phyloP scores from a whole-genome alignment of 1,140 invertebrate genomes.

The Trinorchestia longiramus region DNA sequence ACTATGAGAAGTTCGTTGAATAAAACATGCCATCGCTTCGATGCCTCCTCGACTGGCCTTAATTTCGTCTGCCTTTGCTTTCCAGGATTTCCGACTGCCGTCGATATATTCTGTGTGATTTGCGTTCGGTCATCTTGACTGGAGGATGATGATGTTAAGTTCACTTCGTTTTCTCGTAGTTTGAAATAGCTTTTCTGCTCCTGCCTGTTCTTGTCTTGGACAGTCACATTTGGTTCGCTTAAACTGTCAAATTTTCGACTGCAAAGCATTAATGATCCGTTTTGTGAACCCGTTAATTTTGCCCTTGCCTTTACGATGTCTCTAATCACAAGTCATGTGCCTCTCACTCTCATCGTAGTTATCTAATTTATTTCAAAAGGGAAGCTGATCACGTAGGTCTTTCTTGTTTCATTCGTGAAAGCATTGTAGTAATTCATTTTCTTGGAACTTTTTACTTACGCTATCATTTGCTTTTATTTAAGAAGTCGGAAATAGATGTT shows the following conservation, averaged over 20 bases:
- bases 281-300: background rate
- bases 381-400: background rate
- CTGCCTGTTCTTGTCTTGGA: background rate
- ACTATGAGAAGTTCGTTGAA: background rate
- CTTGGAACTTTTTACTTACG: background rate
- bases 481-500: background rate
- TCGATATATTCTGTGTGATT: background rate
- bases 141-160: background rate
- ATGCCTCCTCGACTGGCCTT: conserved; percentile 4
- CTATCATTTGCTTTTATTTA: background rate
- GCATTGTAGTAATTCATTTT: background rate
- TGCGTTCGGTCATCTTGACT: background rate
- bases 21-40: conserved; percentile 23
- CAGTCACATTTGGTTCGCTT: no score
- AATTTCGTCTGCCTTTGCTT: background rate
- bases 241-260: background rate
- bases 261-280: background rate
- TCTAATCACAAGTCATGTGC: background rate
- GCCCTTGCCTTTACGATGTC: background rate
- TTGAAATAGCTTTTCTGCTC: background rate
- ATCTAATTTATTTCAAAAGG: background rate
- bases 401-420: background rate
- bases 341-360: background rate
- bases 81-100: background rate
- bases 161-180: background rate